phyloP scores from a whole-genome alignment of 2,888 invertebrate species.

The Cerastis leucographa region DNA sequence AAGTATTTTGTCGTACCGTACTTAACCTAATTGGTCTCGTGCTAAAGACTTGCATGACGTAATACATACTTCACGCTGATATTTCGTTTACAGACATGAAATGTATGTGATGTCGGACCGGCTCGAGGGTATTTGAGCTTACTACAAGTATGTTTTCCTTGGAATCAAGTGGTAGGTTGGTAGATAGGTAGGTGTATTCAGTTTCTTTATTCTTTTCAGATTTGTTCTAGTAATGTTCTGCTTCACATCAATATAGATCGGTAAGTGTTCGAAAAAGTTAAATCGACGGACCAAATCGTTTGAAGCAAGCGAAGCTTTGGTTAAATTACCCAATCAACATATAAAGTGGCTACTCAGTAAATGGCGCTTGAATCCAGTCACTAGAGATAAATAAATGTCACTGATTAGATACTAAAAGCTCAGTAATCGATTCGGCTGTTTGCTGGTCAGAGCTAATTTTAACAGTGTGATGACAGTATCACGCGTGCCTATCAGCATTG shows the following conservation, averaged over 20 bases:
- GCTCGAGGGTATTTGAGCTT: constrained; percentile 10
- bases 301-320: constrained; percentile 76
- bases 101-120: constrained; percentile 9
- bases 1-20: constrained; percentile 52
- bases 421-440: constrained; percentile 72
- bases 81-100: constrained; percentile 25
- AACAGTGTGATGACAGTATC: constrained; percentile 54
- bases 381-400: constrained; percentile 81
- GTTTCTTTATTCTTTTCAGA: not conserved
- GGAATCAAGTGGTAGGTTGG: not conserved
- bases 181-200: not conserved
- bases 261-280: constrained; percentile 63
- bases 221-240: constrained; percentile 24
- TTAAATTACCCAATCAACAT: constrained; percentile 86
- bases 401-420: constrained; percentile 78
- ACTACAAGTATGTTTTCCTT: not conserved
- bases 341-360: constrained; percentile 82
- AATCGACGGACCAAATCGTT: constrained; percentile 76
- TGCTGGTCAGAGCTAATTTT: constrained; percentile 68
- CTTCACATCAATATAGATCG: constrained; percentile 34
- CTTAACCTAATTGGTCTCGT: constrained; percentile 55
- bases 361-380: constrained; percentile 79
- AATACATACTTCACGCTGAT: constrained; percentile 17
- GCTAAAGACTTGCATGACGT: constrained; percentile 20
- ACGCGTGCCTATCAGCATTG: constrained; percentile 53